Percentiles rank a stretch among this genome's conserved stretches.
phyloP scores from a whole-genome alignment of 2,888 invertebrate genomes.

The Dicranocentrus wangi region DNA sequence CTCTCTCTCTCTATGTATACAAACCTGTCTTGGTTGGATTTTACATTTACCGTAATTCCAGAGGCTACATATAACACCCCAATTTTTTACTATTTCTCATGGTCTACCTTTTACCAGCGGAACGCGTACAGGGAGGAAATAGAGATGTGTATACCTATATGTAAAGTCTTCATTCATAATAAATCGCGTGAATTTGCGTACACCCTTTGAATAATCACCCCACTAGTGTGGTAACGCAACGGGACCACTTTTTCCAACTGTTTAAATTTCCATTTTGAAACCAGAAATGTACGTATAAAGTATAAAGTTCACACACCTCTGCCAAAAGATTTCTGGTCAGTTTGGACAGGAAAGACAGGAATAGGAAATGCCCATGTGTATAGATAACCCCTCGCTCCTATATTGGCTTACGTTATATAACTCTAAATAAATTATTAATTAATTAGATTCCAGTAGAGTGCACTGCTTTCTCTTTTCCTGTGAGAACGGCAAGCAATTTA shows the following conservation, averaged over 20 bases:
- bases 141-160: no score
- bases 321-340: no score
- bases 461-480: not conserved
- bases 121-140: not conserved
- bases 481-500: not conserved
- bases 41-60: no score
- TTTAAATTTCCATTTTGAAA: not conserved
- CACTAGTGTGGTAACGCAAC: not conserved
- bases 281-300: not conserved
- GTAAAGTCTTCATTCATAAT: constrained; percentile 32
- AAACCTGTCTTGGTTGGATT: no score
- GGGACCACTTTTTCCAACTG: not conserved
- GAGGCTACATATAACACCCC: no score
- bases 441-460: not conserved
- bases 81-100: no score
- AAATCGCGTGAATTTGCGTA: constrained; percentile 41
- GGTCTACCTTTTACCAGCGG: no score
- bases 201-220: constrained; percentile 17
- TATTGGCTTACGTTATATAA: constrained; percentile 6
- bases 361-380: no score
- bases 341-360: no score
- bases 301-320: not conserved
- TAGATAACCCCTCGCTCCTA: no score
- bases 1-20: not conserved
- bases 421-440: constrained; percentile 11